These are phyloP conservation scores for Tragopan temminckii DNA, from an alignment of 2,797 vertebrate species.

Conservation along the genomic window DNA sequence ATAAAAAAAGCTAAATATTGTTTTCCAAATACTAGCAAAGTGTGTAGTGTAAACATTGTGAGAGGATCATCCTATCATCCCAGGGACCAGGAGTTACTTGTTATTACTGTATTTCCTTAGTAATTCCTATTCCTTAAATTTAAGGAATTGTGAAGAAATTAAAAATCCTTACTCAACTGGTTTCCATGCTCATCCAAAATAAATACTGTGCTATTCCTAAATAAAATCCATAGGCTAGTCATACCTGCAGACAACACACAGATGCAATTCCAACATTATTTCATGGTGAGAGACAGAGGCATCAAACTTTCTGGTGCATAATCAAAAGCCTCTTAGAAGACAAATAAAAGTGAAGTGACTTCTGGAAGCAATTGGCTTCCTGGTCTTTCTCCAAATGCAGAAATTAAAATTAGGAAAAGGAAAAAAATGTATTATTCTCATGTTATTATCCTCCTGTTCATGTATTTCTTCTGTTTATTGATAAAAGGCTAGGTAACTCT, in stretches of 20 bases:
- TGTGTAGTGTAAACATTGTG: background rate
- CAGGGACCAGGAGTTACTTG: background rate
- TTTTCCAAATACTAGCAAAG: background rate
- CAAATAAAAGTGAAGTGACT: background rate
- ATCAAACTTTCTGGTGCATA: background rate
- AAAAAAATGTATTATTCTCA: background rate
- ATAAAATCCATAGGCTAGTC: background rate
- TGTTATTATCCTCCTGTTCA: background rate
- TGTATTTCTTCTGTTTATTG: background rate
- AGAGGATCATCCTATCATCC: background rate
- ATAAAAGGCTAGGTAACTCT: background rate
- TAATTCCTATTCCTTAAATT: background rate
- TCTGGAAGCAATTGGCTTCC: background rate
- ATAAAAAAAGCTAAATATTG: background rate
- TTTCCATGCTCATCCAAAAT: background rate
- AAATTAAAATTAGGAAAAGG: background rate
- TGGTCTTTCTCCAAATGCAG: background rate
- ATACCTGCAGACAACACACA: background rate
- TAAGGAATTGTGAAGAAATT: background rate
- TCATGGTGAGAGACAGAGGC: background rate
- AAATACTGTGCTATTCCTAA: background rate
- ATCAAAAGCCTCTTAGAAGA: background rate
- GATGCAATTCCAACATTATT: background rate
- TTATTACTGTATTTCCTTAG: background rate
- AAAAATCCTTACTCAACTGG: background rate